Base-by-base conservation (phyloP, 2,113 vertebrate species). In the Nibea coibor region DNA sequence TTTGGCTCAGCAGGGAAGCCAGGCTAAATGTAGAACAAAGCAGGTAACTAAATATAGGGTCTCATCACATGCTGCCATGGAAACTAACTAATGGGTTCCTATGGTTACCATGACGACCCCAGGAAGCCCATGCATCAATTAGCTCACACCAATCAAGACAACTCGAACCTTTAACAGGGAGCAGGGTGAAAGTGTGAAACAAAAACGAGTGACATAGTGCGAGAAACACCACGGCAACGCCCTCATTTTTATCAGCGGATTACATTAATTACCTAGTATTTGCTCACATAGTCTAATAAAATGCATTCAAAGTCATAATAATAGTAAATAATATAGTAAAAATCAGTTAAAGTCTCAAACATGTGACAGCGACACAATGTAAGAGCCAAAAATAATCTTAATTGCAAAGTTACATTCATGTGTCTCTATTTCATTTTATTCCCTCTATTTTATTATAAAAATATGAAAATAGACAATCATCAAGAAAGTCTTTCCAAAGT, bases 71-170 rank as follows among this genome's bases (percentile, higher is more conserved):
- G 82, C 45, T 85, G 69, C 69, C 70, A 79, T 50, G 28, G 79
- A 79, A 90, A 88, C 77, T 22, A 62, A 43, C 16, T 22, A 62
- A 43, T 15, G 28, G 51, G 14, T 16, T 50, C 78, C 71, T 75
- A 47, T 72, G 68, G 92, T 93, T 89, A 61, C 88, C 81, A 84
- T 72, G 86, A 92, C 86, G 81, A 93, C 71, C 35, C 42, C 7
- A 42, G 31, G 63, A 87, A 88, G 81, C 67, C n/a, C 43, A 72
- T 31, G 22, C 51, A 86, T 86, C 26, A 64, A 82, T 64, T 53
- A 54, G 57, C 56, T 28, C 0, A 0, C 31, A 54, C 45, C 39
- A 48, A 53, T 75, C 59, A 35, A 63, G 20, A 57, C 5, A 1
- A n/a, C 54, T 57, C 8, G 20, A 2, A 50, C 31, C 11, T 28